Base-by-base conservation (phyloP, 2,113 vertebrate species). In the Cricetomys ansorgei region DNA sequence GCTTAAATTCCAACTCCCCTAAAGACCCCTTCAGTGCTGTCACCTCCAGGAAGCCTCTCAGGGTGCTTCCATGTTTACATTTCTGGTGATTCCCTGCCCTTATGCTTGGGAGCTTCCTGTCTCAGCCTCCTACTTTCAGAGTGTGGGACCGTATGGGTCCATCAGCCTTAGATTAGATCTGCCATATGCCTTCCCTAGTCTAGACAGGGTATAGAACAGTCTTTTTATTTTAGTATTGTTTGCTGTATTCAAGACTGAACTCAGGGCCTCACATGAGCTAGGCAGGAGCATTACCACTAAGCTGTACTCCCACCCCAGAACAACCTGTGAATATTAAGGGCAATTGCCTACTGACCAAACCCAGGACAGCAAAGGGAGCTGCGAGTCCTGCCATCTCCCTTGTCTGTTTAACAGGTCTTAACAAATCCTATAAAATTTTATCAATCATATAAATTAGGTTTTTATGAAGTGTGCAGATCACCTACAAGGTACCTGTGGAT, bases 401-500 rank as follows among this genome's bases (percentile, higher is more conserved):
- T 83, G 1, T 79, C 57, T 75, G 59, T 48, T 96, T 96, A 96
- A 97, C 19, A 57, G 37, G 75, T 80, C 94, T 96, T 92, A 88
- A 84, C 65, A 89, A 96, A 96, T 89, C 93, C 88, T 69, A 89
- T 88, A 80, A 88, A 69, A 75, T 83, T 96, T 95, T 94, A 96
- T 96, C 88, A 89, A 84, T 95, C 86, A 55, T 88, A 92, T 94
- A 88, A 95, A 95, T 96, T 94, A 81, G n/a, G 6, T 55, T 93
- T 96, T 96, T 96, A 96, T 59, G 64, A 81, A 92, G 84, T 91
- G 70, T 93, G 88, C 37, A 94, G 91, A 94, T 96, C 69, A 67
- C 75, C 96, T 90, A n/a, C 79, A 72, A 94, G 89, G 80, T 4
- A 90, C 89, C 75, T 93, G 87, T 89, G 84, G 87, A 91, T 87